Conservation (phyloP, 2,113 vertebrate genomes). For the Lophotis ruficrista region DNA sequence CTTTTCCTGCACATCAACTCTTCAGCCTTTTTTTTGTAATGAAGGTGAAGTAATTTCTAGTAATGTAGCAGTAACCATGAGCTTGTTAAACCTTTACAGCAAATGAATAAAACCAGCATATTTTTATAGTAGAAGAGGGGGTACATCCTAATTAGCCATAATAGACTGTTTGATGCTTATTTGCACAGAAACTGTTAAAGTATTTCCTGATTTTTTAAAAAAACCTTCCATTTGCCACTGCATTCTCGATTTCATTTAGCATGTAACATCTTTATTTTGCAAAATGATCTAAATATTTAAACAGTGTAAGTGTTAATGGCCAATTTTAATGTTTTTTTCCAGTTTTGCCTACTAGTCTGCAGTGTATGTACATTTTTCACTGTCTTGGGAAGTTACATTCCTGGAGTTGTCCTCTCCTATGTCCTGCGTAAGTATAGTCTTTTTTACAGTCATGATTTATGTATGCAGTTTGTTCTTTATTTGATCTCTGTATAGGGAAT, state of each 20-base stretch:
- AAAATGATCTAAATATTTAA: neutral
- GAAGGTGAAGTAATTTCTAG: neutral
- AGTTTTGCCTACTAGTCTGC: slow-evolving; percentile 98
- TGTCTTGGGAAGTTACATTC: slow-evolving; percentile 94
- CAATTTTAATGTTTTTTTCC: slow-evolving; percentile 63
- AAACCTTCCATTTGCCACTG: neutral
- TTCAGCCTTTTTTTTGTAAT: neutral
- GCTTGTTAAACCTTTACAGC: neutral
- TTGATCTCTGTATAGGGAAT: neutral
- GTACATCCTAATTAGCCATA: neutral
- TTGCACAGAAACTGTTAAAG: neutral
- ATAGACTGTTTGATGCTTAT: neutral
- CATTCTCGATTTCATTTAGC: neutral
- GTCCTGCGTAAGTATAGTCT: slow-evolving; percentile 84
- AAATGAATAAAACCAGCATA: neutral
- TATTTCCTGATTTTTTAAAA: neutral
- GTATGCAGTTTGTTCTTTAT: neutral
- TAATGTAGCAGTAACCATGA: neutral
- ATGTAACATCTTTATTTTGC: neutral
- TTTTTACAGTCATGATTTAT: neutral
- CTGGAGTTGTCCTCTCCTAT: slow-evolving; percentile 94
- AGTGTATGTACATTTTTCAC: slow-evolving; percentile 94
- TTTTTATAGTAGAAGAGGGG: neutral
- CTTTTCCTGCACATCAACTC: neutral
- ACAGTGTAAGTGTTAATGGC: neutral